phyloP scores from a whole-genome alignment of 2,113 vertebrate species.

The Hyla sarda region DNA sequence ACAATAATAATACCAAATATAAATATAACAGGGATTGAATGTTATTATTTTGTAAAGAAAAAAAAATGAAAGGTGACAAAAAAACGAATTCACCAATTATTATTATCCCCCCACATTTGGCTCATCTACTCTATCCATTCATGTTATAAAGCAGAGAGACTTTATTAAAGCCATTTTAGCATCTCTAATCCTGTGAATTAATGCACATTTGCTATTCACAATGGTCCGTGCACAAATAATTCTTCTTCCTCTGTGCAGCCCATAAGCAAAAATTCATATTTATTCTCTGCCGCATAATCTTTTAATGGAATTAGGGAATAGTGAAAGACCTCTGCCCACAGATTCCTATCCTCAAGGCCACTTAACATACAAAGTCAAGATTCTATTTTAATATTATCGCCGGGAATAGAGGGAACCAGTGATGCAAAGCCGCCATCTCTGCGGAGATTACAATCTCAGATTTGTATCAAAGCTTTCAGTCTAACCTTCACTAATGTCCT shows the following conservation, averaged over 20 bases:
- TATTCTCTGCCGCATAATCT: constrained; percentile 35
- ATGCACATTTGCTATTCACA: constrained; percentile 33
- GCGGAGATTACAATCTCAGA: constrained; percentile 33
- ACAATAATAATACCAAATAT: too few relatives aligned
- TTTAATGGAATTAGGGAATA: constrained; percentile 43
- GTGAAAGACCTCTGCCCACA: constrained; percentile 28
- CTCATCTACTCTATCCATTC: background rate
- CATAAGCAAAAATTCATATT: constrained; percentile 39
- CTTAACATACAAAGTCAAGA: constrained; percentile 52
- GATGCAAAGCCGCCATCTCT: constrained; percentile 43
- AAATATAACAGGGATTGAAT: too few relatives aligned
- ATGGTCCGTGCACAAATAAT: constrained; percentile 27
- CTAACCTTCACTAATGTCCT: constrained; percentile 49
- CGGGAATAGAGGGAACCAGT: constrained; percentile 21
- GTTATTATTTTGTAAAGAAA: too few relatives aligned
- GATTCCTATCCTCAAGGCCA: constrained; percentile 47
- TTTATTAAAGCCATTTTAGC: constrained; percentile 4
- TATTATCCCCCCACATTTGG: background rate
- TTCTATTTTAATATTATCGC: constrained; percentile 53
- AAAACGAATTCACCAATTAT: background rate
- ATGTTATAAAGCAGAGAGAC: background rate
- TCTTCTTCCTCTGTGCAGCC: constrained; percentile 1
- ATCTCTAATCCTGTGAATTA: background rate
- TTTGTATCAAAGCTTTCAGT: constrained; percentile 42
- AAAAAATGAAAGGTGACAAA: background rate